phyloP scores from a whole-genome alignment of 2,113 vertebrate genomes.

The Amazona guildingii region DNA sequence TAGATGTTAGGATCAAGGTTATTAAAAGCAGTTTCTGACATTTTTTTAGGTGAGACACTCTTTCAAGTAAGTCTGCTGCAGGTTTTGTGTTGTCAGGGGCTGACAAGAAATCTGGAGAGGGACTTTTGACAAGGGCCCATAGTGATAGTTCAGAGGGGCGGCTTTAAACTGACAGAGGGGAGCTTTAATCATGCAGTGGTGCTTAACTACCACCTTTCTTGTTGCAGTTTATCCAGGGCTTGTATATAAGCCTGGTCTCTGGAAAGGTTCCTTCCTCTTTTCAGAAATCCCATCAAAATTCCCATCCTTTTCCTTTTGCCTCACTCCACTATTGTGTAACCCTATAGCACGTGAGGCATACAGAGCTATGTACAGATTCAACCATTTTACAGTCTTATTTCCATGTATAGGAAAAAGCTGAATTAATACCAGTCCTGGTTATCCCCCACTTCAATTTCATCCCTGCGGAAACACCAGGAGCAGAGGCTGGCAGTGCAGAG shows the following conservation, averaged over 20 bases:
- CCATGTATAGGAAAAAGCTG: not conserved
- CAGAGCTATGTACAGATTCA: not conserved
- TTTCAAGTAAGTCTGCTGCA: not conserved
- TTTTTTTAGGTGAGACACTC: not conserved
- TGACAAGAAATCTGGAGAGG: not conserved
- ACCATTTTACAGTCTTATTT: not conserved
- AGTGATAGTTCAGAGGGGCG: not conserved
- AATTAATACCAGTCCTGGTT: not conserved
- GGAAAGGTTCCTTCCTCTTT: not conserved
- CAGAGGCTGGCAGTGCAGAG: not conserved
- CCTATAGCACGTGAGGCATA: accelerated
- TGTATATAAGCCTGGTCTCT: not conserved
- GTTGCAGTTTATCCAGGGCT: not conserved
- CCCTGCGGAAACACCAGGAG: not conserved
- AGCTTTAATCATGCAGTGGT: not conserved
- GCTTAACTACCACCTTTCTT: not conserved
- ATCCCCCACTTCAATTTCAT: not conserved
- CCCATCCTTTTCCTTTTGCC: not conserved
- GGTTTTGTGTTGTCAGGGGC: not conserved
- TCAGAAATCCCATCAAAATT: not conserved
- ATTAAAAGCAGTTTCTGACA: not conserved
- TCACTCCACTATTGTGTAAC: not conserved
- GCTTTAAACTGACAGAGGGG: not conserved
- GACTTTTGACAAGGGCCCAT: not conserved
- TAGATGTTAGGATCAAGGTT: not conserved